Percentiles rank a stretch among this genome's conserved stretches.
Conservation (phyloP, 2,888 invertebrate species). For the Nebria brevicollis region DNA sequence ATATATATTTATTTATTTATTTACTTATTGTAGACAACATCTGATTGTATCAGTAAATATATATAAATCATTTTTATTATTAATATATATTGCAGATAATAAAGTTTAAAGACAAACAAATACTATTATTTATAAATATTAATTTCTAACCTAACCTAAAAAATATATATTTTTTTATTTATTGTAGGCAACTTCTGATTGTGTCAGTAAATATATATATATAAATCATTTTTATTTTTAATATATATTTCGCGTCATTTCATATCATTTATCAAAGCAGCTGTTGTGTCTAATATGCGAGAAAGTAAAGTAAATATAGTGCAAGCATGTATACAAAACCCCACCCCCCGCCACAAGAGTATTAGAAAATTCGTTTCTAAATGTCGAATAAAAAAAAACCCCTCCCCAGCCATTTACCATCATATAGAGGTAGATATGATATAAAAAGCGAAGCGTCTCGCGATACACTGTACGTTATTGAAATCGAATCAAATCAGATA, state of each 20-base stretch:
- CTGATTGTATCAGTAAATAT: background rate
- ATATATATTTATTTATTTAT: too few relatives aligned
- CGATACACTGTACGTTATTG: too few relatives aligned
- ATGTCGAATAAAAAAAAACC: too few relatives aligned
- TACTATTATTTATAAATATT: background rate
- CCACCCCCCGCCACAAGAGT: too few relatives aligned
- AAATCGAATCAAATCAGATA: too few relatives aligned
- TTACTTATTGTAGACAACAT: background rate
- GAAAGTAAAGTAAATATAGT: background rate
- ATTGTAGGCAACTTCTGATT: background rate
- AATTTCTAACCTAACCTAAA: background rate
- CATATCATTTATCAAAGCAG: conserved; percentile 40
- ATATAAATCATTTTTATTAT: conserved; percentile 39
- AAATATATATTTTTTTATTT: too few relatives aligned
- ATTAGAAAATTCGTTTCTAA: too few relatives aligned
- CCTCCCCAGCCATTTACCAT: too few relatives aligned
- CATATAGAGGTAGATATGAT: too few relatives aligned
- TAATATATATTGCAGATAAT: conserved; percentile 25
- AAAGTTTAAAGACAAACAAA: too few relatives aligned
- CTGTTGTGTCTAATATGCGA: conserved; percentile 13
- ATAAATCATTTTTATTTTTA: conserved; percentile 43
- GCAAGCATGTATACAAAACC: background rate
- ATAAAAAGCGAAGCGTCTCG: too few relatives aligned
- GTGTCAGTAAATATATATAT: background rate
- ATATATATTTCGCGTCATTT: conserved; percentile 38